Conservation (phyloP, 30 jellyfish, hydroid and myxozoan genomes). For the Chironex yamaguchii region DNA sequence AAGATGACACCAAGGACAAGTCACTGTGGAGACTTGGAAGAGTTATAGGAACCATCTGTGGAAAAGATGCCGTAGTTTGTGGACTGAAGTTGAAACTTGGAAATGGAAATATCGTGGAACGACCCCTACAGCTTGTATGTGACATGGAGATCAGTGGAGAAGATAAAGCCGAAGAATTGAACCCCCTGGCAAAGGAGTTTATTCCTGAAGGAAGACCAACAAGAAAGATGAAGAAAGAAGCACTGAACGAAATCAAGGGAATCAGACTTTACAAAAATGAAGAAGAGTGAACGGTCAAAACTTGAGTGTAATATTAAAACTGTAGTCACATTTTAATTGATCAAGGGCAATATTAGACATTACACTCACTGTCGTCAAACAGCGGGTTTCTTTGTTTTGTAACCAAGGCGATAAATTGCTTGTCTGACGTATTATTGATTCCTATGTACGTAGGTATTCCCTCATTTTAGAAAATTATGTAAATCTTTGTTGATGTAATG, state of each 20-base stretch:
- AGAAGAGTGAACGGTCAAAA: slow-evolving; percentile 7
- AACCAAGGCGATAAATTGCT: slow-evolving; percentile 9
- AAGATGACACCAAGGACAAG: too few species aligned
- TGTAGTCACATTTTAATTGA: slow-evolving; percentile 2
- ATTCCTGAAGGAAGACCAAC: slow-evolving; percentile 9
- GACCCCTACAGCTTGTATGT: slow-evolving; percentile 60
- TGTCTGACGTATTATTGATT: too few species aligned
- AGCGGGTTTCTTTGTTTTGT: slow-evolving; percentile 34
- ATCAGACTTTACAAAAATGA: background rate
- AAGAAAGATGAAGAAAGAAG: background rate
- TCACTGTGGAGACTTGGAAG: slow-evolving; percentile 69
- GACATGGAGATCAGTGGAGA: slow-evolving; percentile 39
- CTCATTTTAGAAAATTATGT: too few species aligned
- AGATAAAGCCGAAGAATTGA: background rate
- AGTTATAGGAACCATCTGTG: slow-evolving; percentile 41
- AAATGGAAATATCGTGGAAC: slow-evolving; percentile 55
- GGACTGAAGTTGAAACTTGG: slow-evolving; percentile 70
- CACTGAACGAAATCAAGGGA: slow-evolving; percentile 3
- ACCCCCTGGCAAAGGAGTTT: slow-evolving; percentile 14
- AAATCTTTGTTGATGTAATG: too few species aligned
- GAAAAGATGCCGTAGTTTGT: slow-evolving; percentile 51
- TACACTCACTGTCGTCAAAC: slow-evolving; percentile 30
- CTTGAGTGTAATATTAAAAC: slow-evolving; percentile 11
- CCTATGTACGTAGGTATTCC: too few species aligned
- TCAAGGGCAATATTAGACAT: background rate